Percentiles rank a stretch among this genome's conserved stretches.
These are phyloP conservation scores for Syrrhaptes paradoxus DNA, from an alignment of 2,113 vertebrate genomes.

Conservation along the genomic window DNA sequence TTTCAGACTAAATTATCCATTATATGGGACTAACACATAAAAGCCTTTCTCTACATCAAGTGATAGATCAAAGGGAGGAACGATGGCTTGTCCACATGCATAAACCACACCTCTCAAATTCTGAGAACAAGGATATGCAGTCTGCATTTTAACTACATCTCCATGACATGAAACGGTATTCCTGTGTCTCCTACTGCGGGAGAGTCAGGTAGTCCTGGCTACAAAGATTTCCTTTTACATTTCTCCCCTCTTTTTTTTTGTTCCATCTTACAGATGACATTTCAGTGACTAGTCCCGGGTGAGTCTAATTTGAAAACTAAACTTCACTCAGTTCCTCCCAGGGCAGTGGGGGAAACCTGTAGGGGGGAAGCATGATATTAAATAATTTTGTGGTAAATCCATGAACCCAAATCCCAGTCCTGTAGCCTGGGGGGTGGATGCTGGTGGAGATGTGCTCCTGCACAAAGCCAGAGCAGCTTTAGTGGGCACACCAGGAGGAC, in stretches of 20 bases:
- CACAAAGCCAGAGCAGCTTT: not conserved
- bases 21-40: conserved; percentile 72
- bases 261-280: conserved; percentile 53
- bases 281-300: conserved; percentile 54
- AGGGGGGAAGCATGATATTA: fast-evolving
- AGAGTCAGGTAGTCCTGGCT: conserved; percentile 71
- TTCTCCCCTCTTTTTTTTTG: not conserved
- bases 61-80: conserved; percentile 77
- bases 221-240: conserved; percentile 72
- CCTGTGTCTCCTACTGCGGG: conserved; percentile 68
- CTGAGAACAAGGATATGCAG: conserved; percentile 68
- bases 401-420: not conserved
- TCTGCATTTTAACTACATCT: conserved; percentile 80
- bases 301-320: conserved; percentile 69
- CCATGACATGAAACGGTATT: conserved; percentile 75
- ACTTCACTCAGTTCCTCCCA: conserved; percentile 12
- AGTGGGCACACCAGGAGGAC: fast-evolving
- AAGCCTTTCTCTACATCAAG: conserved; percentile 75
- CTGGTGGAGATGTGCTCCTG: not conserved
- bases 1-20: conserved; percentile 75
- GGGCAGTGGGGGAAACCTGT: not conserved
- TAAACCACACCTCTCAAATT: conserved; percentile 74
- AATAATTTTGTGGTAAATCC: not conserved
- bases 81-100: conserved; percentile 69
- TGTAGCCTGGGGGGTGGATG: not conserved